A percentile compares a stretch with the other conserved stretches of the same genome.
Evolutionary conservation across 1,140 invertebrate species (phyloP).

Genomic region (Thaumetopoea pityocampa): DNA sequence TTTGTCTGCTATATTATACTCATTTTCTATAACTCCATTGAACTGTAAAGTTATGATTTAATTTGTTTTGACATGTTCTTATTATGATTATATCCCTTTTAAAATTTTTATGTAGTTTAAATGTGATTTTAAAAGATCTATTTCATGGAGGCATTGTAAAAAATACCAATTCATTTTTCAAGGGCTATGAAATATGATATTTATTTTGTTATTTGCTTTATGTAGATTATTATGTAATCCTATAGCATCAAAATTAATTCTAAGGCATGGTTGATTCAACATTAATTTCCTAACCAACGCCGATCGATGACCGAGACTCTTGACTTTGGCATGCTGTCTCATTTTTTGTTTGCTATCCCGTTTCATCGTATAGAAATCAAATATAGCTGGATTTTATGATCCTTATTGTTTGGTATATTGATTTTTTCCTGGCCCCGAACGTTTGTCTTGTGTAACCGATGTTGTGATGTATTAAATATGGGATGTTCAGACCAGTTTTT

Average conservation of each 20-base stretch:
- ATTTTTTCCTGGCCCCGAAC: conserved; percentile 54
- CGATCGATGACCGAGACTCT: conserved; percentile 69
- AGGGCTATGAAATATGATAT: conserved; percentile 38
- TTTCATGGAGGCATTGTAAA: no score
- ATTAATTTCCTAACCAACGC: conserved; percentile 32
- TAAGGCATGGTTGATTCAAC: conserved; percentile 6
- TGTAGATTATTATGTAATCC: conserved; percentile 16
- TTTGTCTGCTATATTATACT: conserved; percentile 26
- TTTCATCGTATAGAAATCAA: conserved; percentile 44
- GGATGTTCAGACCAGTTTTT: conserved; percentile 10
- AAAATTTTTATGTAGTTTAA: conserved; percentile 1
- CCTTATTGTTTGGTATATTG: conserved; percentile 62
- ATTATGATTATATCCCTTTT: conserved; percentile 47
- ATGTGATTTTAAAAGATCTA: no score
- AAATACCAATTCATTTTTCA: no score
- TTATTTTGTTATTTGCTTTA: conserved; percentile 14
- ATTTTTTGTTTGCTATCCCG: conserved; percentile 51
- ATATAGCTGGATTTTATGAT: conserved; percentile 50
- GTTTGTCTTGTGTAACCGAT: conserved; percentile 18
- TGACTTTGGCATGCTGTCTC: conserved; percentile 55
- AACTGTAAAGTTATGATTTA: conserved; percentile 67
- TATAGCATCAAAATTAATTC: conserved; percentile 7
- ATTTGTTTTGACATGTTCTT: conserved; percentile 69
- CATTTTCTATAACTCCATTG: conserved; percentile 54
- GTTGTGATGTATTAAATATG: conserved; percentile 4